Conservation (phyloP, 2,113 vertebrate genomes). For the Isichthys henryi region DNA sequence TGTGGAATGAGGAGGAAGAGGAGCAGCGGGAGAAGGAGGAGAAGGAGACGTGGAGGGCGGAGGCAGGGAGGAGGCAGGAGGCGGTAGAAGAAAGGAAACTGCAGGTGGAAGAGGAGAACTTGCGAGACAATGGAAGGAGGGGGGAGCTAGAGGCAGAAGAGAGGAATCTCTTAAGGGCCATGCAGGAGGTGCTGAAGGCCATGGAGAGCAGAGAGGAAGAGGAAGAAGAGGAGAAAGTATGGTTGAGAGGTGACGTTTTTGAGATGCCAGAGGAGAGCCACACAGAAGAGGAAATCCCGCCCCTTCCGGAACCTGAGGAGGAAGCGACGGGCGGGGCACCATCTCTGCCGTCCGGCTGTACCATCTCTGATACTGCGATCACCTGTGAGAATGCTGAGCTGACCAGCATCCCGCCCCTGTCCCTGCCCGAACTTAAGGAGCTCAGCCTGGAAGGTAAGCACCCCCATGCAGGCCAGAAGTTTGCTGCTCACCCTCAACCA, state of each 20-base stretch:
- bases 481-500: not conserved
- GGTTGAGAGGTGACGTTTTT: conserved; percentile 67
- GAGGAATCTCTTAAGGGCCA: conserved; percentile 25
- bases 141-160: conserved; percentile 19
- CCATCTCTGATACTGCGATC: conserved; percentile 67
- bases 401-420: conserved; percentile 71
- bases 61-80: conserved; percentile 38
- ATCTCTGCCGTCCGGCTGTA: conserved; percentile 70
- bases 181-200: conserved; percentile 28
- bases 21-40: conserved; percentile 35
- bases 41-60: conserved; percentile 33
- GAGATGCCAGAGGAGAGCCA: conserved; percentile 48
- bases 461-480: not conserved
- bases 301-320: conserved; percentile 18
- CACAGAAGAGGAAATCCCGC: conserved; percentile 29
- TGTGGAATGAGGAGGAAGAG: conserved; percentile 34
- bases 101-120: conserved; percentile 16
- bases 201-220: conserved; percentile 15
- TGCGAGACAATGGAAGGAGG: conserved; percentile 31
- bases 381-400: conserved; percentile 74
- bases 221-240: conserved; percentile 40
- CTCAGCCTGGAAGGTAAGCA: conserved; percentile 81
- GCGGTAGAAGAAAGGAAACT: conserved; percentile 32
- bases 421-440: conserved; percentile 70
- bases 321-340: conserved; percentile 34